phyloP scores from a whole-genome alignment of 1,140 invertebrate genomes.

The Coptotermes formosanus region DNA sequence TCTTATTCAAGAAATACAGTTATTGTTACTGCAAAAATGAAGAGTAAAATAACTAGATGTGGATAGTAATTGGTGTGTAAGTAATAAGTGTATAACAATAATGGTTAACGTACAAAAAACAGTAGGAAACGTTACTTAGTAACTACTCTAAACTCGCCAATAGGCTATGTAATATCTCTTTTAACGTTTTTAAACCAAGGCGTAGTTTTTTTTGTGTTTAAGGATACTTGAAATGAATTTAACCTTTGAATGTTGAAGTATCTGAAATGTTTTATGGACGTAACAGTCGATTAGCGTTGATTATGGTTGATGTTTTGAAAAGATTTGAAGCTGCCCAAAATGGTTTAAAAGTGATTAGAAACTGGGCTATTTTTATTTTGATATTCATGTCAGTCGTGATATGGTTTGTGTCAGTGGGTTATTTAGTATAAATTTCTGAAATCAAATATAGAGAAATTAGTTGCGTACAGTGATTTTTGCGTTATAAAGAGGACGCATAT shows the following conservation, averaged over 20 bases:
- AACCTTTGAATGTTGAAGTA: neutral
- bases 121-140: neutral
- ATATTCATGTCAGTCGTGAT: neutral
- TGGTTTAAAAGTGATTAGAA: constrained; percentile 8
- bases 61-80: neutral
- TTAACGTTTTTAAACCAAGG: neutral
- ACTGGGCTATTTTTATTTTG: neutral
- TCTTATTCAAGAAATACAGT: neutral
- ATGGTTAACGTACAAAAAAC: neutral
- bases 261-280: neutral
- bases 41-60: neutral
- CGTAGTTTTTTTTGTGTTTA: too few species aligned
- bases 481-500: neutral
- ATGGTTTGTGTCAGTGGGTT: neutral
- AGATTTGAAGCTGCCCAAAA: neutral
- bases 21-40: neutral
- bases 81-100: neutral
- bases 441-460: neutral
- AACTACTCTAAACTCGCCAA: neutral
- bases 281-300: neutral
- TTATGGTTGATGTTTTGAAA: neutral
- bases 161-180: neutral
- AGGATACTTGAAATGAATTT: neutral
- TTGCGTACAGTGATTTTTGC: neutral
- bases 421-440: neutral